Evolutionary conservation across 2,113 vertebrate species (phyloP).

Genomic region (Neolamprologus hecqui): DNA sequence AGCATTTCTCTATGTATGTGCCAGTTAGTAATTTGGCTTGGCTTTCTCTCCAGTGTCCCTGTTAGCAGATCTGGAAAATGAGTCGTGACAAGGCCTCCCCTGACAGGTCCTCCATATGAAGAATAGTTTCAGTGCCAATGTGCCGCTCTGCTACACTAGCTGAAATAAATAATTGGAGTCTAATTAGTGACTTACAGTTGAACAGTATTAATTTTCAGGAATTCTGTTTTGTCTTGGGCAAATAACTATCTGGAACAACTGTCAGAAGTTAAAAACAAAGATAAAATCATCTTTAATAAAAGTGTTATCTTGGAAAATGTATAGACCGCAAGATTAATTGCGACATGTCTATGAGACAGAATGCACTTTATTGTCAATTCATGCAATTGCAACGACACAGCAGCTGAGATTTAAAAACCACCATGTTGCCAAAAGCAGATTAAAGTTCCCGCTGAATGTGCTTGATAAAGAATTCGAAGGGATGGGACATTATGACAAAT

Average conservation of each 20-base stretch:
- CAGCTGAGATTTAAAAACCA: not conserved
- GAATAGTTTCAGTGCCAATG: not conserved
- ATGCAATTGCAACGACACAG: not conserved
- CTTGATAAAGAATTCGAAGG: not conserved
- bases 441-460: not conserved
- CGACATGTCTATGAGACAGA: not conserved
- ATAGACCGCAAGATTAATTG: not conserved
- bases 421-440: not conserved
- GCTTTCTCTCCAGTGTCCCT: not conserved
- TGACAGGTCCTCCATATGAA: not conserved
- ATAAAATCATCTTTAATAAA: not conserved
- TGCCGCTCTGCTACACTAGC: not conserved
- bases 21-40: not conserved
- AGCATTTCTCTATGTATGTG: not conserved
- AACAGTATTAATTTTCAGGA: rapidly evolving
- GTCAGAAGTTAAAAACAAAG: not conserved
- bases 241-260: not conserved
- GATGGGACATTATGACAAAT: not conserved
- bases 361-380: not conserved
- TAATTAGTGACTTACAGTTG: not conserved
- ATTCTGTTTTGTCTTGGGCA: not conserved
- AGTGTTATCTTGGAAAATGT: not conserved
- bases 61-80: not conserved
- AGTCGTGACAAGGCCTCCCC: not conserved
- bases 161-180: not conserved